Base-by-base conservation (phyloP, 2,888 invertebrate species). In the Salticus scenicus region DNA sequence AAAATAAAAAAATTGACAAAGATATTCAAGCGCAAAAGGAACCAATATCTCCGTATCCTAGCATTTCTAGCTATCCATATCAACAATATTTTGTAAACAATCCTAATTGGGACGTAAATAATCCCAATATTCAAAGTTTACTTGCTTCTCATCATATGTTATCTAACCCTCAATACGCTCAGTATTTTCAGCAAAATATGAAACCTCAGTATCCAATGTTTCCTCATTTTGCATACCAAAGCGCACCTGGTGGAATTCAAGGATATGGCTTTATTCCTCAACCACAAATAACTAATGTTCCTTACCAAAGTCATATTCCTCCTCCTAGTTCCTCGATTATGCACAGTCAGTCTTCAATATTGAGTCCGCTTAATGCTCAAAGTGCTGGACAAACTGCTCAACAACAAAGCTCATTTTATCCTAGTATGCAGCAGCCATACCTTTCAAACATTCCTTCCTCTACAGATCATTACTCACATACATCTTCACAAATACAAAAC, bases 191-290 rank as follows among this genome's bases (percentile, higher is more conserved):
- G 14, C 77, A 72, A 67, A 77, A 76, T 14, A 27, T 77, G 31
- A 73, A 77, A 27, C 37, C 83, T n/a, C 77, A 77, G 12, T 84
- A 51, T 57, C 77, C 66, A 17, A 7, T 84, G 20, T 84, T 41
- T 12, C 77, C 77, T 27, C 83, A 77, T 14, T 84, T 33, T 33
- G 37, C 72, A n/a, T 84, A 77, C 27, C 77, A 77, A 42, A 73
- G 28, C 30, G 41, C 42, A 1, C 66, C 75, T 28, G 20, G 47
- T 33, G 42, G 47, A 2, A 30, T 76, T n/a, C 76, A 47, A 64
- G 71, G 66, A 0, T 31, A 73, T 10, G 79, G 79, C 63, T 51
- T 78, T 37, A 30, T 81, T 42, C 81, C 41, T 28, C 70, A 37
- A 41, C 72, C 83, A 1, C 83, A 84, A 28, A 47, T 70, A 0